Evolutionary conservation across 2,888 invertebrate genomes (phyloP), one percentile per base, ranked within the genome.

Genomic region (Steinernema scapterisci): DNA sequence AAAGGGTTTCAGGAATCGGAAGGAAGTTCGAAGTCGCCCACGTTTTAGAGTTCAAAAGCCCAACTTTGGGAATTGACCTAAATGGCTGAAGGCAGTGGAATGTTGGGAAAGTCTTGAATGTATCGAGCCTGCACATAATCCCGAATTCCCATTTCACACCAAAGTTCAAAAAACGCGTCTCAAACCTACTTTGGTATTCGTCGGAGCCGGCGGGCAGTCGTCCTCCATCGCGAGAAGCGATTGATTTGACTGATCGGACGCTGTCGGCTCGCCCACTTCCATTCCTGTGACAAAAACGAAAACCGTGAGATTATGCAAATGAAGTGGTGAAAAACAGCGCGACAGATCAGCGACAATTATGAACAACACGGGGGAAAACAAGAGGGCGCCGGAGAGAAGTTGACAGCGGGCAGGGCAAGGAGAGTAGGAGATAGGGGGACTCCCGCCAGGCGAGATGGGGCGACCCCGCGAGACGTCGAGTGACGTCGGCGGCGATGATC

Each of bases 181-280:
- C n/a, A n/a, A n/a, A 19, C 48, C 19, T 19, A 48, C 48, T 19
- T 48, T 48, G 48, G 19, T 48, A 19, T n/a, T 48, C 16, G 16
- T 19, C n/a, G 48, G 19, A 5, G 3, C 19, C 6, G 48, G 48
- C 19, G 3, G 19, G 48, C 48, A 48, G 3, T 48, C 48, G n/a
- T 21, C 63, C 25, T 63, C 63, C 63, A 63, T 63, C 31, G 63
- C 63, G 31, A 63, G 63, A 6, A 63, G 63, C 63, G 63, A 21
- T 31, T 63, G 31, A 23, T 52, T 16, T 13, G 11, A 13, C 63
- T 63, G 63, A 63, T 63, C 63, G 31, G 25, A 31, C 31, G 54
- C 16, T 54, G 31, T 38, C 25, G 19, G 7, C 19, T 27, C 16
- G 16, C 31, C 16, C 63, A 63, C 31, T 48, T 48, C 13, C 38